These are phyloP conservation scores for Nyctibius bracteatus DNA, from an alignment of 2,113 vertebrate species.

Conservation along the genomic window DNA sequence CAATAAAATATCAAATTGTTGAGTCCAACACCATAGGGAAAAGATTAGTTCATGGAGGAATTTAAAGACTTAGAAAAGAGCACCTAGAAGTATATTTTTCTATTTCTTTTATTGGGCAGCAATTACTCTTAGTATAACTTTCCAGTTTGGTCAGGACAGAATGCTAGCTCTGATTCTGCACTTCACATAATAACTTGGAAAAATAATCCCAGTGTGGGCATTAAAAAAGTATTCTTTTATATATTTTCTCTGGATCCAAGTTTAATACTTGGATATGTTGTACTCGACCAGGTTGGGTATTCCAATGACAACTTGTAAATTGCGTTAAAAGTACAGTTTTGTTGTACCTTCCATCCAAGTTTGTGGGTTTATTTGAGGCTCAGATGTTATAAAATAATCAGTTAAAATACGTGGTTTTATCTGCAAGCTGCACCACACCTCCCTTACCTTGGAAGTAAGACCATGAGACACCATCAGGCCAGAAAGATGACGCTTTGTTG, in stretches of 20 bases:
- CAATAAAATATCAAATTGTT: slow-evolving; percentile 38
- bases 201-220: neutral
- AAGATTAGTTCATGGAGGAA: neutral
- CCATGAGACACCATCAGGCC: neutral
- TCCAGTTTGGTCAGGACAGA: neutral
- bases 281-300: neutral
- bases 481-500: neutral
- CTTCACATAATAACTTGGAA: neutral
- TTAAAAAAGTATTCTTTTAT: neutral
- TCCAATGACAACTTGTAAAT: neutral
- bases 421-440: neutral
- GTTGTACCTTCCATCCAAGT: neutral
- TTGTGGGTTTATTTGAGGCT: neutral
- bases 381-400: neutral
- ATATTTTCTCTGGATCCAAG: neutral
- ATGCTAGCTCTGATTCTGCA: neutral
- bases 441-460: neutral
- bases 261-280: neutral
- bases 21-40: neutral
- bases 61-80: slow-evolving; percentile 14
- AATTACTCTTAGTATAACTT: neutral
- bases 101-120: neutral
- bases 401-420: neutral
- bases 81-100: neutral
- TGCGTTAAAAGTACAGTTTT: neutral